These are phyloP conservation scores for Catagonus wagneri DNA, from an alignment of 2,113 vertebrate species.

Conservation along the genomic window DNA sequence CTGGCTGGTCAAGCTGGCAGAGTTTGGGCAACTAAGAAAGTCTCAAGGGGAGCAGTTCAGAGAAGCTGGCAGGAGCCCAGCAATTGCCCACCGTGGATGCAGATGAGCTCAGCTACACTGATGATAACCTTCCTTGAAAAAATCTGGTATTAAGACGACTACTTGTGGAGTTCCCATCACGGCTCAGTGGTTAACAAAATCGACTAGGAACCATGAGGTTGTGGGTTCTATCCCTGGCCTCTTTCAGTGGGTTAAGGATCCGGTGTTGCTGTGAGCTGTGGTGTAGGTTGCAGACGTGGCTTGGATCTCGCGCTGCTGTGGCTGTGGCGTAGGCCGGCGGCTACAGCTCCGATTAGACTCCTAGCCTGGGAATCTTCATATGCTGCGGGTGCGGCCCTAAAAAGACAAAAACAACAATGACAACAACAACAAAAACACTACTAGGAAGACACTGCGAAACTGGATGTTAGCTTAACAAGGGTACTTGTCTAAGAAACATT, in stretches of 20 bases:
- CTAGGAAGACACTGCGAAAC: background rate
- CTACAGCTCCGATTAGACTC: no score
- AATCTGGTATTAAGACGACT: background rate
- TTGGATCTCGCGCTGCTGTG: no score
- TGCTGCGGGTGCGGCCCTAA: no score
- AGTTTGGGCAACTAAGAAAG: background rate
- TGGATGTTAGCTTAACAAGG: background rate
- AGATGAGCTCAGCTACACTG: background rate
- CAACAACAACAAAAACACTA: background rate
- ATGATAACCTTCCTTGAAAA: background rate
- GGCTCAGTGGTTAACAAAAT: no score
- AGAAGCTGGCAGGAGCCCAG: background rate
- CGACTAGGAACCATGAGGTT: no score
- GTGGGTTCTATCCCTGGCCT: no score
- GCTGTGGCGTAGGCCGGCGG: no score
- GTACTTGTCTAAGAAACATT: background rate
- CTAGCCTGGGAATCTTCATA: no score
- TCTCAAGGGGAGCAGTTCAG: background rate
- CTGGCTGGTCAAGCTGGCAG: background rate
- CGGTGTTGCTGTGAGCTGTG: no score
- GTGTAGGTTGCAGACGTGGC: no score
- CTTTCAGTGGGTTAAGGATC: no score
- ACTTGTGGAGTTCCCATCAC: background rate
- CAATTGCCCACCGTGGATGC: background rate
- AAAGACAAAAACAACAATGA: no score